These are phyloP conservation scores for Nannospalax galili DNA, from an alignment of 2,113 vertebrate species.

Conservation along the genomic window DNA sequence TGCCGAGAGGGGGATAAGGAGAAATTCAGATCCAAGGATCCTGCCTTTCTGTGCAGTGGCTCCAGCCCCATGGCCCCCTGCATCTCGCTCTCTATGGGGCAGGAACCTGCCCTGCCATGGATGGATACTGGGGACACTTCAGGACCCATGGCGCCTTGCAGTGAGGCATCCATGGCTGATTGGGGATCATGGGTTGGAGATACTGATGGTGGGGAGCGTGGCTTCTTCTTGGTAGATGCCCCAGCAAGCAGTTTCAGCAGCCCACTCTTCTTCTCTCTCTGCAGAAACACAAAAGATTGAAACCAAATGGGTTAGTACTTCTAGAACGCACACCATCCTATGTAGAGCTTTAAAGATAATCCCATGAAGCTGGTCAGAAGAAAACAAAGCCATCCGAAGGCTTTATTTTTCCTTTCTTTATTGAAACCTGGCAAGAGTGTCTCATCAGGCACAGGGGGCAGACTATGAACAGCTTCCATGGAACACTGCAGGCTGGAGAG, in stretches of 20 bases:
- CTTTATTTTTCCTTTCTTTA: not conserved
- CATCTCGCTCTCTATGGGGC: constrained; percentile 97
- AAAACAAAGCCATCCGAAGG: not conserved
- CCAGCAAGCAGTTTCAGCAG: constrained; percentile 96
- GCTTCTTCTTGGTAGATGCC: constrained; percentile 96
- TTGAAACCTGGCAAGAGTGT: not conserved
- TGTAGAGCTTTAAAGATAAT: not conserved
- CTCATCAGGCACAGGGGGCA: not conserved
- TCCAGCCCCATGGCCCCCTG: constrained; percentile 95
- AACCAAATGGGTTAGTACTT: not conserved
- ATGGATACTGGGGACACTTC: constrained; percentile 86
- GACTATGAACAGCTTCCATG: not conserved
- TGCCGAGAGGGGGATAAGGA: constrained; percentile 93
- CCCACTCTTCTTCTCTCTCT: constrained; percentile 97
- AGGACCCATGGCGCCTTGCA: constrained; percentile 89
- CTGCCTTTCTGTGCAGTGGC: constrained; percentile 97
- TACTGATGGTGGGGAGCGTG: constrained; percentile 93
- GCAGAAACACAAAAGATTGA: constrained; percentile 76
- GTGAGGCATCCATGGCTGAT: constrained; percentile 81
- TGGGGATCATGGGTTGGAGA: constrained; percentile 93
- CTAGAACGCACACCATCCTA: not conserved
- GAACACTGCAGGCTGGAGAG: too few species aligned
- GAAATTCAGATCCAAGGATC: constrained; percentile 98
- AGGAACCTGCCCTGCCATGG: constrained; percentile 95
- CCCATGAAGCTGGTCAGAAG: not conserved